Conservation (phyloP, 1,140 invertebrate genomes). For the Cataglyphis hispanica region DNA sequence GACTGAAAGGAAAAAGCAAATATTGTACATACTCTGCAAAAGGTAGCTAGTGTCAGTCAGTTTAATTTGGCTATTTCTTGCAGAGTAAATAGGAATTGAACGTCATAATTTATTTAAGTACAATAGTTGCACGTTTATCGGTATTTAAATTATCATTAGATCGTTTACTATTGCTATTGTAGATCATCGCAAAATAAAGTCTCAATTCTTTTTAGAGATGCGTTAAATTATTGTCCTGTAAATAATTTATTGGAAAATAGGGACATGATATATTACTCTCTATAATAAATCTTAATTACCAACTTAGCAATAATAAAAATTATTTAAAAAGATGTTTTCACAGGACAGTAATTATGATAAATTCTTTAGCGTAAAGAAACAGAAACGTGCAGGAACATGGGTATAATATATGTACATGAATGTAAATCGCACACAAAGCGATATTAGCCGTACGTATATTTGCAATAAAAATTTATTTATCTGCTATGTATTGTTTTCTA, state of each 20-base stretch:
- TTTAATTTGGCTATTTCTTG: constrained; percentile 45
- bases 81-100: constrained; percentile 52
- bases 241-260: constrained; percentile 2
- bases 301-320: constrained; percentile 22
- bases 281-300: background rate
- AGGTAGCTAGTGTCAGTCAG: background rate
- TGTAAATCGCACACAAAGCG: constrained; percentile 26
- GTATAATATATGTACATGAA: constrained; percentile 14
- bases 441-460: constrained; percentile 7
- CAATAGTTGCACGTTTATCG: constrained; percentile 27
- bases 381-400: background rate
- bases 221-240: background rate
- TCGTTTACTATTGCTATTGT: constrained; percentile 23
- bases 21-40: constrained; percentile 48
- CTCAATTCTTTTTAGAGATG: constrained; percentile 36
- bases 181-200: constrained; percentile 41
- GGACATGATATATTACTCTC: background rate
- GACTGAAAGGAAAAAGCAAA: constrained; percentile 16
- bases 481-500: constrained; percentile 33
- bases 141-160: constrained; percentile 36
- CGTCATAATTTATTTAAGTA: constrained; percentile 40
- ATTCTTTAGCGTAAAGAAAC: background rate
- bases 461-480: constrained; percentile 22
- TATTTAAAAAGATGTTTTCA: constrained; percentile 2
- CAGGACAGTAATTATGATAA: background rate